These are phyloP conservation scores for Solen grandis DNA, from an alignment of 1,140 invertebrate species.

Conservation along the genomic window DNA sequence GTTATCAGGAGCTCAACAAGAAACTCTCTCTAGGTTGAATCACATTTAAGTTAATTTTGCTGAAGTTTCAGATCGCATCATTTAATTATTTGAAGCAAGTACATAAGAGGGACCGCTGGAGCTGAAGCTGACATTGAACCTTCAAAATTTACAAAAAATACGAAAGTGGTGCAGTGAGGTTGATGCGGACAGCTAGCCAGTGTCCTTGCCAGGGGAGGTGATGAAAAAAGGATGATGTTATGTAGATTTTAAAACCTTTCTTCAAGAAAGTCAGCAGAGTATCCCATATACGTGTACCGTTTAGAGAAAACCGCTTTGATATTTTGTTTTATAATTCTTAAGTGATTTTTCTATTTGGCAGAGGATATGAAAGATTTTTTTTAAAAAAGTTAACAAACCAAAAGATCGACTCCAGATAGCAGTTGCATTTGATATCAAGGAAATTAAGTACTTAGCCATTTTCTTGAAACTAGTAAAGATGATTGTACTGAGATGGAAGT, in stretches of 20 bases:
- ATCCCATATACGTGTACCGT: neutral
- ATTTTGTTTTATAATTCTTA: neutral
- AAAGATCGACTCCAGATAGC: neutral
- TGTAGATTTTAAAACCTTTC: neutral
- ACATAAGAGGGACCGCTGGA: neutral
- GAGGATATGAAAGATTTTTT: neutral
- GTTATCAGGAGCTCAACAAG: neutral
- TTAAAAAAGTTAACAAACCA: neutral
- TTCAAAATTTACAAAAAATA: neutral
- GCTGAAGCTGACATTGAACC: neutral
- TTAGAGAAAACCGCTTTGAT: neutral
- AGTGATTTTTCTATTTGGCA: neutral
- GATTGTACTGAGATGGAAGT: neutral
- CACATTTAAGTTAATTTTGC: neutral
- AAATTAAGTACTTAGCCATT: neutral
- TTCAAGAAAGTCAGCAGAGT: neutral
- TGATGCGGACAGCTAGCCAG: neutral
- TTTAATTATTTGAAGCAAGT: neutral
- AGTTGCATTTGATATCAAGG: neutral
- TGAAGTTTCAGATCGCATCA: neutral
- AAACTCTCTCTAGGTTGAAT: neutral
- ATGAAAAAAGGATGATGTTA: neutral
- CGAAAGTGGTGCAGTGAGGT: neutral
- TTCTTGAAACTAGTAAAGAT: neutral
- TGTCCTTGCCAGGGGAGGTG: neutral